Percentiles rank a stretch among this genome's conserved stretches.
These are phyloP conservation scores for Caenorhabditis doughertyi DNA, from an alignment of 2,888 invertebrate species.

Conservation along the genomic window DNA sequence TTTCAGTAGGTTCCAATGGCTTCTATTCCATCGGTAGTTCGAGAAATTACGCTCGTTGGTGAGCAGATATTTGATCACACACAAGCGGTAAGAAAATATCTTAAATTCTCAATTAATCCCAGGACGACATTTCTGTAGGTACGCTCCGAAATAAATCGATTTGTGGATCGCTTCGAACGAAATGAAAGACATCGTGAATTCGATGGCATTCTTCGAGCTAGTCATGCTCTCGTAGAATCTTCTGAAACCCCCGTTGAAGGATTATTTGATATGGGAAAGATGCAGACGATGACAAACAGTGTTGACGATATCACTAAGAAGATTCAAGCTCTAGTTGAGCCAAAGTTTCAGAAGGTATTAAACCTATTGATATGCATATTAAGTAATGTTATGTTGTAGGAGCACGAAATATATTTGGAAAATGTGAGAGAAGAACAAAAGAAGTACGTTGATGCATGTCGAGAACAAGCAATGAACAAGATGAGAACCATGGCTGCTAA, in stretches of 20 bases:
- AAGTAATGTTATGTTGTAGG: conserved; percentile 56
- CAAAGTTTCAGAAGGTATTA: conserved; percentile 56
- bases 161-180: conserved; percentile 71
- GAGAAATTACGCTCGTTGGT: conserved; percentile 66
- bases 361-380: no score
- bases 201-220: conserved; percentile 73
- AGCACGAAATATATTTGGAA: conserved; percentile 66
- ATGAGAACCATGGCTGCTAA: conserved; percentile 59
- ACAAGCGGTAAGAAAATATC: conserved; percentile 55
- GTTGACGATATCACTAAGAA: conserved; percentile 60
- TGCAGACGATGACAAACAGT: conserved; percentile 61
- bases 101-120: neutral
- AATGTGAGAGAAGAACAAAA: conserved; percentile 63
- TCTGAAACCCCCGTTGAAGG: conserved; percentile 71
- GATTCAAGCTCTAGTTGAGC: conserved; percentile 56
- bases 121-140: conserved; percentile 35
- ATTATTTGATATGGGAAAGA: conserved; percentile 68
- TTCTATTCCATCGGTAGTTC: conserved; percentile 64
- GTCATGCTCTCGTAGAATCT: conserved; percentile 73
- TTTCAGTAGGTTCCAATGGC: conserved; percentile 31
- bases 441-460: conserved; percentile 67
- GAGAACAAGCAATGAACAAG: conserved; percentile 68
- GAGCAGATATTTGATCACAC: conserved; percentile 73
- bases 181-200: conserved; percentile 74
- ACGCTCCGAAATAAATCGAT: conserved; percentile 65